These are phyloP conservation scores for Ellobius talpinus DNA, from an alignment of 2,113 vertebrate genomes.

Conservation along the genomic window DNA sequence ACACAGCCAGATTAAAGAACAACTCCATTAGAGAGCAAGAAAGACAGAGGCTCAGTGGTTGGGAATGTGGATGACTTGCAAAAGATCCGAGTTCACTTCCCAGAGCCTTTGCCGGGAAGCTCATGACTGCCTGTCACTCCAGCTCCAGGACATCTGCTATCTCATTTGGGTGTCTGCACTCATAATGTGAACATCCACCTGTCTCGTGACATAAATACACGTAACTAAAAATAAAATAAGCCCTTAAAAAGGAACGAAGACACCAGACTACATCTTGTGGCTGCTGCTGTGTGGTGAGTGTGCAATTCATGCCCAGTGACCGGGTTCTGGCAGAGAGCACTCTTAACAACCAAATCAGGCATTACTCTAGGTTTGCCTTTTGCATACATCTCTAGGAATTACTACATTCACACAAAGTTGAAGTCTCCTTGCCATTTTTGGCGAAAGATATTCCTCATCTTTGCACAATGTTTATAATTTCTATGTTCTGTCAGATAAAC, in stretches of 20 bases:
- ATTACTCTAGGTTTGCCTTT: neutral
- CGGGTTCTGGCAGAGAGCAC: no score
- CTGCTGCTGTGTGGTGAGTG: neutral
- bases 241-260: neutral
- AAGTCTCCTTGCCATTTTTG: neutral
- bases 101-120: neutral
- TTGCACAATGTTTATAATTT: neutral
- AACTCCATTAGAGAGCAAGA: neutral
- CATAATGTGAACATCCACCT: neutral
- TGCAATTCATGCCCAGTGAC: fast-evolving
- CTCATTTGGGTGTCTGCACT: no score
- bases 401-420: neutral
- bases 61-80: neutral
- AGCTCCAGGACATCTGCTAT: neutral
- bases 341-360: no score
- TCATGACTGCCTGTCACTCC: neutral
- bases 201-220: neutral
- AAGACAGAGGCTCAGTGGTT: neutral
- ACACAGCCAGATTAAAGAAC: neutral
- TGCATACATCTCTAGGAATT: neutral
- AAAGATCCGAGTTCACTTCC: neutral
- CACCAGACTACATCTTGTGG: neutral
- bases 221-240: neutral
- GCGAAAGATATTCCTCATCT: neutral
- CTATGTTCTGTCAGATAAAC: neutral